These are phyloP conservation scores for Lordiphosa andalusiaca DNA, from an alignment of 2,888 invertebrate species.

Conservation along the genomic window DNA sequence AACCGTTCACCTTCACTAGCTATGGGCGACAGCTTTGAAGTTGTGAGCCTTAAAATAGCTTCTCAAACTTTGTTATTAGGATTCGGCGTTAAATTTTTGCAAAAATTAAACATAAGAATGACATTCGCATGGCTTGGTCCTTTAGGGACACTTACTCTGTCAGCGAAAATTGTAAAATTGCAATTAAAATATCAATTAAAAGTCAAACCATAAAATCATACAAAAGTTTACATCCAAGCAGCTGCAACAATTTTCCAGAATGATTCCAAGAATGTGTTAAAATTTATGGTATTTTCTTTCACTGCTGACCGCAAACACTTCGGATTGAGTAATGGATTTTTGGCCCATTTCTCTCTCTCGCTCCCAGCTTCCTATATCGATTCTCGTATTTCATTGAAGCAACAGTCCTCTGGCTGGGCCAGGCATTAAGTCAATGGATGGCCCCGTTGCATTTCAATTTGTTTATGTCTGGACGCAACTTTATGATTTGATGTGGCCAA, in stretches of 20 bases:
- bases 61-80: too few relatives aligned
- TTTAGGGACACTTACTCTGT: too few relatives aligned
- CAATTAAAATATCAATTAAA: too few relatives aligned
- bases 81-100: too few relatives aligned
- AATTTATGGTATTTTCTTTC: constrained; percentile 21
- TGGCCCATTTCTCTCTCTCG: constrained; percentile 14
- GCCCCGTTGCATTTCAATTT: constrained; percentile 60
- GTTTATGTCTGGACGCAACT: constrained; percentile 53
- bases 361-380: constrained; percentile 2
- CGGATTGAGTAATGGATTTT: constrained; percentile 40
- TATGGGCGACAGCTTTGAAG: too few relatives aligned
- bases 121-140: too few relatives aligned
- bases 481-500: constrained; percentile 43
- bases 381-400: constrained; percentile 39
- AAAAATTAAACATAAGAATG: too few relatives aligned
- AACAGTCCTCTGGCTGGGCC: constrained; percentile 35
- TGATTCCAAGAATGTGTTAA: constrained; percentile 1
- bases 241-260: background rate
- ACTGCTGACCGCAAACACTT: constrained; percentile 12
- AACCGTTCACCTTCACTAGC: too few relatives aligned
- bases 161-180: too few relatives aligned
- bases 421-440: constrained; percentile 34
- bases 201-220: too few relatives aligned
- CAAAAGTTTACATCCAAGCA: too few relatives aligned
- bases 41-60: too few relatives aligned